These are phyloP conservation scores for Drosophila micromelanica DNA, from an alignment of 1,140 invertebrate genomes.

Conservation along the genomic window DNA sequence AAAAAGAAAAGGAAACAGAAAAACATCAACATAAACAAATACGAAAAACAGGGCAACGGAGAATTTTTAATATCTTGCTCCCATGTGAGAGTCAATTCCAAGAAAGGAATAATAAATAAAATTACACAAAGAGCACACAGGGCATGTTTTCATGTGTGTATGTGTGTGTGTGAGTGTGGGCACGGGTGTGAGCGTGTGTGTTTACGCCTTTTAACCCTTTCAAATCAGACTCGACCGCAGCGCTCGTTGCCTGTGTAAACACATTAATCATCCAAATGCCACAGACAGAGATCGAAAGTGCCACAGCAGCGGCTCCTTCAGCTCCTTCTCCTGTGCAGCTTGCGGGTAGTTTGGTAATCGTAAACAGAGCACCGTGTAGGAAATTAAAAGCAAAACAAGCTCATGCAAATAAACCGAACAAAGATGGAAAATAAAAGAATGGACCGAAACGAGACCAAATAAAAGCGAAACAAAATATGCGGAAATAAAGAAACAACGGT, in stretches of 20 bases:
- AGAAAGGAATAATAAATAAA: constrained; percentile 69
- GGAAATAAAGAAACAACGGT: constrained; percentile 34
- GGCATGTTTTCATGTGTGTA: not conserved
- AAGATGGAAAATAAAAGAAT: constrained; percentile 31
- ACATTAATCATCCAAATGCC: constrained; percentile 82
- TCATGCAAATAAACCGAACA: constrained; percentile 42
- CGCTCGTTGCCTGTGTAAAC: constrained; percentile 79
- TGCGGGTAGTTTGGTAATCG: constrained; percentile 58
- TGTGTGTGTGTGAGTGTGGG: constrained; percentile 14
- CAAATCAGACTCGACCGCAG: constrained; percentile 77
- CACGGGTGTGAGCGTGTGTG: constrained; percentile 42
- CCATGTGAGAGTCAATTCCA: constrained; percentile 42
- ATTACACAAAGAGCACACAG: constrained; percentile 43
- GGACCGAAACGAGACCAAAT: constrained; percentile 16
- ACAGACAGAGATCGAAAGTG: constrained; percentile 82
- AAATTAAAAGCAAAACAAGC: constrained; percentile 76
- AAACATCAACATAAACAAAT: constrained; percentile 16
- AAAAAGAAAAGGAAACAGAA: not conserved
- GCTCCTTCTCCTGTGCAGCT: not conserved
- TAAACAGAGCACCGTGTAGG: constrained; percentile 70
- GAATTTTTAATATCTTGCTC: constrained; percentile 46
- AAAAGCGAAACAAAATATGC: constrained; percentile 18
- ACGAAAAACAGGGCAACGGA: constrained; percentile 1
- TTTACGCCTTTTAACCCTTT: constrained; percentile 81
- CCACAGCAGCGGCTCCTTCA: constrained; percentile 18